Evolutionary conservation across 2,797 vertebrate species (phyloP).

Genomic region (Bovichtus variegatus): DNA sequence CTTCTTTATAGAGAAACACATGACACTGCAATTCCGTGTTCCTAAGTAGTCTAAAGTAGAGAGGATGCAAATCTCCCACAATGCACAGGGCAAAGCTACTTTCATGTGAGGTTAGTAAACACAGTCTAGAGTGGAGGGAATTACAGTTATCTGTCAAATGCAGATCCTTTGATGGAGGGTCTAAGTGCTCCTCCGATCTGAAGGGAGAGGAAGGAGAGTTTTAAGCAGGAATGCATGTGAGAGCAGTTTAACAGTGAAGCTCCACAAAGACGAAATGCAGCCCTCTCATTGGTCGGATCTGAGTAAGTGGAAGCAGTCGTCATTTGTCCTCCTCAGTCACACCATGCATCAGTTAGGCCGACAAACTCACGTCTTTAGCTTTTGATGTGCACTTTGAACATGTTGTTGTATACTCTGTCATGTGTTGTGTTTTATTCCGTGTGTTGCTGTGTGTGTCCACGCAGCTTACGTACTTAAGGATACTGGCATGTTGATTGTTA

Average conservation of each 20-base stretch:
- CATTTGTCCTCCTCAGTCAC: conserved; percentile 34
- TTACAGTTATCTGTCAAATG: conserved; percentile 76
- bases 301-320: conserved; percentile 20
- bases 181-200: conserved; percentile 65
- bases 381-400: conserved; percentile 26
- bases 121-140: conserved; percentile 73
- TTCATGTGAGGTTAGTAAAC: conserved; percentile 79
- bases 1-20: conserved; percentile 52
- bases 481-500: not conserved
- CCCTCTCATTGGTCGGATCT: conserved; percentile 52
- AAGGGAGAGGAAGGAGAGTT: conserved; percentile 39
- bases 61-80: conserved; percentile 75
- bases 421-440: not conserved
- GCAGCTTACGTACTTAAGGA: accelerated
- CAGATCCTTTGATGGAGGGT: conserved; percentile 77
- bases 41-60: conserved; percentile 66
- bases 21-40: conserved; percentile 67
- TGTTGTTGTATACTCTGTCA: not conserved
- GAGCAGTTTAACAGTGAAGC: conserved; percentile 54
- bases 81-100: conserved; percentile 75
- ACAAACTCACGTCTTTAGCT: conserved; percentile 14
- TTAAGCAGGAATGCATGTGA: conserved; percentile 62
- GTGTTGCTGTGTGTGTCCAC: not conserved
- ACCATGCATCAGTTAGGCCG: conserved; percentile 1
- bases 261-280: conserved; percentile 40